Conservation (phyloP, 2,113 vertebrate genomes). For the Mesitornis unicolor region DNA sequence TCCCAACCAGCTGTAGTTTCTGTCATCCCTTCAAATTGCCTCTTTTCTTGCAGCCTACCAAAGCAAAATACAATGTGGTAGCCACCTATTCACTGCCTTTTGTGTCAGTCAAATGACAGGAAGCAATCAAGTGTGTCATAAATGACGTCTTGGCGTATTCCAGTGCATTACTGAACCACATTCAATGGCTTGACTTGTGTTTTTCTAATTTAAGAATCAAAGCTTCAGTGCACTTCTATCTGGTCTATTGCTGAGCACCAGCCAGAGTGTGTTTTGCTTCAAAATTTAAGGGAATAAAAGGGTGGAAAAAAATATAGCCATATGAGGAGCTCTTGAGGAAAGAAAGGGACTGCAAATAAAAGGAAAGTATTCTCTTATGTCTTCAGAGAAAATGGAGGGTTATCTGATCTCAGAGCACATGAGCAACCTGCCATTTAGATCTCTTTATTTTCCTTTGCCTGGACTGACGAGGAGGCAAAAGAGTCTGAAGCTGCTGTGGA, state of each 20-base stretch:
- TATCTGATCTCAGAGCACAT: not conserved
- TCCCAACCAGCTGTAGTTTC: not conserved
- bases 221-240: not conserved
- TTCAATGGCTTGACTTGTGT: not conserved
- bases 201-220: conserved; percentile 31
- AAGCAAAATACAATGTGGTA: not conserved
- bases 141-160: not conserved
- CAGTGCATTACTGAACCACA: not conserved
- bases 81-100: conserved; percentile 8
- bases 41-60: not conserved
- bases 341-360: not conserved
- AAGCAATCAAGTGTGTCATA: not conserved
- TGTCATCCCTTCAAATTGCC: not conserved
- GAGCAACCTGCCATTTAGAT: not conserved
- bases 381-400: not conserved
- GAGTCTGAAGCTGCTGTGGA: not conserved
- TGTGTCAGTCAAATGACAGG: not conserved
- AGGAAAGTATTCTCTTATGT: not conserved
- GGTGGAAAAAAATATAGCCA: not conserved
- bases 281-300: not conserved
- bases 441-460: not conserved
- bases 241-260: not conserved
- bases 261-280: not conserved
- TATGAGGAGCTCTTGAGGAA: not conserved
- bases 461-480: not conserved